These are phyloP conservation scores for Phrynosoma blainvillii DNA, from an alignment of 2,113 vertebrate genomes.

Conservation along the genomic window DNA sequence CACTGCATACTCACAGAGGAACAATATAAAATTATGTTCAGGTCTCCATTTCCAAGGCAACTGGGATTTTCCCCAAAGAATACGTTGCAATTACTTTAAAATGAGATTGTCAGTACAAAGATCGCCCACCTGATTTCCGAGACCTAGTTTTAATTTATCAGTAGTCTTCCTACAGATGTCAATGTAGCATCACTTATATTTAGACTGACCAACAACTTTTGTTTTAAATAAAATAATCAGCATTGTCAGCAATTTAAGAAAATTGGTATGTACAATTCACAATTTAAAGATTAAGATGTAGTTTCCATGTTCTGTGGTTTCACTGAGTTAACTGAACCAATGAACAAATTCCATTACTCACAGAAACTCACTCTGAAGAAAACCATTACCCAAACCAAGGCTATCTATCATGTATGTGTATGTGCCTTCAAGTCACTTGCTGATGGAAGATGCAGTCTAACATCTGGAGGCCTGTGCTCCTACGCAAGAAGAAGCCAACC, in stretches of 20 bases:
- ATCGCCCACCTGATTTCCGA: neutral
- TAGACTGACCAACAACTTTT: neutral
- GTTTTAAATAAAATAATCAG: neutral
- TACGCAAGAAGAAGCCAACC: neutral
- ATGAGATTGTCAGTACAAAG: neutral
- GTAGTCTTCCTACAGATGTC: neutral
- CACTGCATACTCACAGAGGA: too few relatives aligned
- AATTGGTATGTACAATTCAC: neutral
- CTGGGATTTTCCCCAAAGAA: neutral
- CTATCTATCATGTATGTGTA: neutral
- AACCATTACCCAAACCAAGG: too few relatives aligned
- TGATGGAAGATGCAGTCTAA: neutral
- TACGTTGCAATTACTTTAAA: neutral
- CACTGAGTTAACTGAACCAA: neutral
- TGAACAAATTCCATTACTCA: neutral
- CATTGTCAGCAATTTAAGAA: neutral
- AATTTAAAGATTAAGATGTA: neutral
- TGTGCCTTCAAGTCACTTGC: too few relatives aligned
- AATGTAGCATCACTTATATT: neutral
- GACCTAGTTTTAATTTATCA: neutral
- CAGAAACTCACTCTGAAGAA: neutral
- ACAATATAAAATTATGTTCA: neutral
- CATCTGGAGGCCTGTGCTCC: too few relatives aligned
- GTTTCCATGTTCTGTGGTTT: neutral
- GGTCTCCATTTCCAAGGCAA: neutral